A percentile compares a stretch with the other conserved stretches of the same genome.
Conservation (phyloP, 2,797 vertebrate genomes). For the Fringilla coelebs region DNA sequence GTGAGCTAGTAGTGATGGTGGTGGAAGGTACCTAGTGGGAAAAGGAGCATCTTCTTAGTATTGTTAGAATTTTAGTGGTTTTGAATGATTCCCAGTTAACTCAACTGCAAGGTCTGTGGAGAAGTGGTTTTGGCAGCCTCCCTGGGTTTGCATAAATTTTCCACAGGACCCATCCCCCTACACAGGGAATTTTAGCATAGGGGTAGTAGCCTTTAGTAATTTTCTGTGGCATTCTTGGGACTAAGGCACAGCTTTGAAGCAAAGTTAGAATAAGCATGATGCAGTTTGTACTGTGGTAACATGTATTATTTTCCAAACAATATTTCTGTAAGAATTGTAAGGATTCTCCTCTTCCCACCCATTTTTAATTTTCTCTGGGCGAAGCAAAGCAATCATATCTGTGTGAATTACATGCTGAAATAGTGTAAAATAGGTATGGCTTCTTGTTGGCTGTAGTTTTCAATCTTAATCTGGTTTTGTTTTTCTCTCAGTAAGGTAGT, state of each 20-base stretch:
- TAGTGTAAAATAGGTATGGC: not conserved
- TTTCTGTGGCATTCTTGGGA: not conserved
- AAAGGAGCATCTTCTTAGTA: not conserved
- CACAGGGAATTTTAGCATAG: not conserved
- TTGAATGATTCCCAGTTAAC: not conserved
- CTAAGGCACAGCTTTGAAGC: not conserved
- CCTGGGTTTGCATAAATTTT: not conserved
- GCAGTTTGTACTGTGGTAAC: not conserved
- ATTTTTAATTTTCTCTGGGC: not conserved
- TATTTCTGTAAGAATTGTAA: not conserved
- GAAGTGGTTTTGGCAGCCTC: not conserved
- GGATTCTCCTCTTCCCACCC: not conserved
- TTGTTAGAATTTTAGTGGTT: not conserved
- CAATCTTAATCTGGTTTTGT: not conserved
- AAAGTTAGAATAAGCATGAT: not conserved
- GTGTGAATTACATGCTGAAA: not conserved
- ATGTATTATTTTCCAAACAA: not conserved
- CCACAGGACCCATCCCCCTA: not conserved
- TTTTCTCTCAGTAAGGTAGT: not conserved
- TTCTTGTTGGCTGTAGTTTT: not conserved
- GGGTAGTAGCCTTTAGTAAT: not conserved
- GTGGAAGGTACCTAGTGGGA: not conserved
- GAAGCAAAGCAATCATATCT: not conserved
- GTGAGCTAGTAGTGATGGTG: not conserved
- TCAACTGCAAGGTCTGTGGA: not conserved